Base-by-base conservation (phyloP, 2,888 invertebrate species). In the Dolichomitus sp. region DNA sequence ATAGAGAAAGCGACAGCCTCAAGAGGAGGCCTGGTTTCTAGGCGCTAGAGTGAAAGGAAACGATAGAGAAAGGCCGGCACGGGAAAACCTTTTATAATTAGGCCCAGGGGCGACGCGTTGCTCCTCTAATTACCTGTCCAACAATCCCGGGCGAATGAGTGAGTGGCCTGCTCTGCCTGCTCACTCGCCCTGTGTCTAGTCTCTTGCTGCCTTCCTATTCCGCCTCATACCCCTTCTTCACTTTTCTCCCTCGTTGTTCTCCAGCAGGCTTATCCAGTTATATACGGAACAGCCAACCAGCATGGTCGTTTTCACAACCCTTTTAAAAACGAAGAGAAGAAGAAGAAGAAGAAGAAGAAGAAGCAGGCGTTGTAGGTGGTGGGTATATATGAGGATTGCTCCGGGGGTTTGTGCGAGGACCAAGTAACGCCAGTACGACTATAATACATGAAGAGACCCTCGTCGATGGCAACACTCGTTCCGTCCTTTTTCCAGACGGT, bases 101-200 rank as follows among this genome's bases (percentile, higher is more conserved):
- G 91, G 92, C 92, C 92, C 91, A 88, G 87, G 87, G 92, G 93
- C 92, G 89, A 91, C 90, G 88, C 89, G 91, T 91, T 91, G 89
- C 92, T 91, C 88, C 91, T 91, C 92, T 93, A 93, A 93, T 93
- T 93, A 93, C 91, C 90, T 89, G 91, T 92, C 91, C 90, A 90
- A 93, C 92, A 92, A 92, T 92, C 88, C 87, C 88, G 84, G 87
- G 80, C 89, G 90, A 92, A 90, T 90, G 91, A 91, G 87, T 89
- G 90, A 92, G 91, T 91, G 91, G 88, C 86, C 85, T 72, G 68
- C 80, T 82, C 85, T 81, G 84, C 78, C 70, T 80, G 66, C 78
- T 69, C 57, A 65, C 68, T 78, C 80, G 27, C 54, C 72, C 68
- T 59, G 27, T 65, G 61, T 76, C 59, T 69, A 65, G 65, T 72